A percentile compares a stretch with the other conserved stretches of the same genome.
Conservation (phyloP, 1,140 invertebrate species). For the Pinna nobilis region DNA sequence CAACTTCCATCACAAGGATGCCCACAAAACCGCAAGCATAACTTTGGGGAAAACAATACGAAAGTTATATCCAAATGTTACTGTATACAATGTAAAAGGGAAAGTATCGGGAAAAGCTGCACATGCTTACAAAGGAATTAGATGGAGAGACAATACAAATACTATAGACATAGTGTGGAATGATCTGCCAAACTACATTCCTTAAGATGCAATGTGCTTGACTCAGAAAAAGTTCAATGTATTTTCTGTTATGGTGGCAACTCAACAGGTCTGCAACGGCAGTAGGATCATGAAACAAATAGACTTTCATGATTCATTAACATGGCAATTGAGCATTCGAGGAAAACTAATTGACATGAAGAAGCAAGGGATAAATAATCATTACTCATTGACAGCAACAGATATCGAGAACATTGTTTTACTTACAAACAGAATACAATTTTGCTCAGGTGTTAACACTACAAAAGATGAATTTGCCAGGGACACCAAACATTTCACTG, state of each 20-base stretch:
- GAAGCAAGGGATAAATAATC: not conserved
- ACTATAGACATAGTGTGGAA: not conserved
- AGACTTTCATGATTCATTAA: not conserved
- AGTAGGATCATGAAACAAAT: not conserved
- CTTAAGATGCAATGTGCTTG: not conserved
- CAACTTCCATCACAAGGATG: no score
- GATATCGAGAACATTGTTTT: no score
- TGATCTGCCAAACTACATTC: not conserved
- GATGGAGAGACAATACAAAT: not conserved
- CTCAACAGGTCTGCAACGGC: not conserved
- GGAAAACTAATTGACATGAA: constrained; percentile 3
- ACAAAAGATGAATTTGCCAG: not conserved
- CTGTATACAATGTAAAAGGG: not conserved
- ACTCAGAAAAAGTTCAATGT: not conserved
- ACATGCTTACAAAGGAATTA: not conserved
- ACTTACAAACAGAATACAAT: no score
- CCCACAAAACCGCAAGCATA: not conserved
- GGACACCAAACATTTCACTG: not conserved
- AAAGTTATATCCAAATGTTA: not conserved
- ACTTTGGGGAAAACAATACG: not conserved
- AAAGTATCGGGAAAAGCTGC: not conserved
- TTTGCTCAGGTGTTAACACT: not conserved
- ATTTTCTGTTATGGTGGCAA: not conserved
- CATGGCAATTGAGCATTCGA: constrained; percentile 1
- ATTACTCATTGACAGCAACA: no score